Conservation (phyloP, 2,113 vertebrate genomes). For the Smithornis capensis region DNA sequence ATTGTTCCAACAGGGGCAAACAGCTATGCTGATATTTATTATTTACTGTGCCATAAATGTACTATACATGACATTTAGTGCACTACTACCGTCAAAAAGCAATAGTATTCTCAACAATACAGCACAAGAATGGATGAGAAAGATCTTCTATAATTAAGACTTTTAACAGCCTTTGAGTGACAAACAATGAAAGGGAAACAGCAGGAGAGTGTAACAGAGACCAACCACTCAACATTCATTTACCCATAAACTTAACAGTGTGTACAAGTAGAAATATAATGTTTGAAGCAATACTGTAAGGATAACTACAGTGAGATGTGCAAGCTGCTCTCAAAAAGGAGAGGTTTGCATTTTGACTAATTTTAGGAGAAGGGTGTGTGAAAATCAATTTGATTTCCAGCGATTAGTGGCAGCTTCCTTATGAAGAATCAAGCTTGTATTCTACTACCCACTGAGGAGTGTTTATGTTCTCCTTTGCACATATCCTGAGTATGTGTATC, state of each 20-base stretch:
- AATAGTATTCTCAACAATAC: neutral
- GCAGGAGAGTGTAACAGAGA: neutral
- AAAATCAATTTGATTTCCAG: neutral
- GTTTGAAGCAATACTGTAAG: neutral
- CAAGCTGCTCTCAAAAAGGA: neutral
- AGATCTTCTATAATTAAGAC: neutral
- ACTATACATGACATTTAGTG: neutral
- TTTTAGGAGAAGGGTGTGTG: neutral
- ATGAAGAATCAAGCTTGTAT: neutral
- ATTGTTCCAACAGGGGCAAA: neutral
- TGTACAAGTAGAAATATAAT: neutral
- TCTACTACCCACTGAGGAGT: neutral
- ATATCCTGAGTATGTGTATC: neutral
- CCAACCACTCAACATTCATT: neutral
- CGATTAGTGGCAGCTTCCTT: neutral
- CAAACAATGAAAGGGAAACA: neutral
- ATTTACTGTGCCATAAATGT: neutral
- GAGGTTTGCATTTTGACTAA: neutral
- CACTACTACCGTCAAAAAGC: neutral
- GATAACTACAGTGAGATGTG: neutral
- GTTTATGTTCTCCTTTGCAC: neutral
- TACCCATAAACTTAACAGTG: neutral
- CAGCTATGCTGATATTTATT: neutral
- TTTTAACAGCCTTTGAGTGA: neutral
- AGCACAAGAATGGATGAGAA: neutral